Base-by-base conservation (phyloP, 2,888 invertebrate species). In the Priocnemis perturbator region DNA sequence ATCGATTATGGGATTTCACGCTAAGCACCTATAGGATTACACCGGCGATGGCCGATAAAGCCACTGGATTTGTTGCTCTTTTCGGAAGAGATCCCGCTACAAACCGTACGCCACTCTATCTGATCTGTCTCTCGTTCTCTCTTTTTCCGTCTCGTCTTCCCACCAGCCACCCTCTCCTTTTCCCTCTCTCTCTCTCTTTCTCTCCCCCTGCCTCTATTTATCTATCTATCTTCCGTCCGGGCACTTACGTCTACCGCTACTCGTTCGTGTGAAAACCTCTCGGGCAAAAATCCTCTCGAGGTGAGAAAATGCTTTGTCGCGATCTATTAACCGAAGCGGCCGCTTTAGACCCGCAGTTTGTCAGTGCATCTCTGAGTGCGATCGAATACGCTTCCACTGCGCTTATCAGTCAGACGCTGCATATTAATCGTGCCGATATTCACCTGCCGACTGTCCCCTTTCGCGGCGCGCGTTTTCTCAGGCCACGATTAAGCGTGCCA, bases 1-100 rank as follows among this genome's bases (percentile, higher is more conserved):
- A 89, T 89, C 88, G 89, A 89, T 89, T 89, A 89, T 89, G 82
- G 88, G 89, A 89, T 89, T 89, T 89, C 83, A 88, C 88, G 88
- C 85, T 88, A 86, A 88, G 88, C 85, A 88, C 88, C 87, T 86
- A 88, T 88, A 85, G 88, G 88, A 89, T 89, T 89, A 89, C 87
- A 83, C 80, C 76, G 79, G 81, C 81, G 81, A 78, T 83, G 81
- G 74, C 79, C 83, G 86, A 86, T 87, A 87, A 87, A 85, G 83
- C 84, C 83, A 84, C 82, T 85, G 82, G 86, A 87, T 88, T 87
- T 87, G 87, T 85, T 88, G 87, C 84, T 86, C 87, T 87, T 87
- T 87, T 87, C 77, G 63, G 69, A 68, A 63, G 67, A 67, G 71
- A 73, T 73, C 74, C 58, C 45, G 62, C n/a, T 64, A 65, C 70